Base-by-base conservation (phyloP, 1,140 invertebrate genomes). In the Scylla paramamosain region DNA sequence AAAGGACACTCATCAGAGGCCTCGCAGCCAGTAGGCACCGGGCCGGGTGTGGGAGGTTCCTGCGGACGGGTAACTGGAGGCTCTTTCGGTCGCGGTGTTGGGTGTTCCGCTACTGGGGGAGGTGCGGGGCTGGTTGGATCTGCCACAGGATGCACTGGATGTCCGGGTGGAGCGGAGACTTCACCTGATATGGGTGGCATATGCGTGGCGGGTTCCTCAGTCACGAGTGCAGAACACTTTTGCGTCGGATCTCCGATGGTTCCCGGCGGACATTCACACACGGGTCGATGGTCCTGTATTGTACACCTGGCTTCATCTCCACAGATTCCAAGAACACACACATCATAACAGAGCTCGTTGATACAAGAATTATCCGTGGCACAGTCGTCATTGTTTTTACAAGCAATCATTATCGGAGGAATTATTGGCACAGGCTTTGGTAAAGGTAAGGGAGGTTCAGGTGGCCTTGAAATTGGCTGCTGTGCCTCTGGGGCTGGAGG, bases 111-210 rank as follows among this genome's bases (percentile, higher is more conserved):
- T 90, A 91, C 12, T 31, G 87, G 87, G 29, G 90, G 52, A 45
- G 45, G 39, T 39, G 28, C 87, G 12, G 88, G 45, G 45, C 25
- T 94, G 8, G 48, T 32, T 67, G 92, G 82, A n/a, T 39, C 95
- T 39, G 83, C 93, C 32, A 96, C 48, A n/a, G 95, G 95, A 25
- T 87, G 90, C 39, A 96, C 28, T 77, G 95, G 95, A 25, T 59
- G 10, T 28, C 39, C 83, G 25, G 93, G 39, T 83, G 31, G 20
- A 20, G 31, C 4, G 0, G 93, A n/a, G 0, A 32, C 29, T 98
- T 96, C 98, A 99, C 96, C 98, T 97, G 14, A 98, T 98, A 96
- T 99, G 99, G 7, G 98, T 97, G 94, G 98, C 98, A 96, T 98
- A 99, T 39, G 52, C 16, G 25, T 48, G 48, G 82, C 32, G 45